These are phyloP conservation scores for Lasioglossum figueresi DNA, from an alignment of 2,888 invertebrate genomes.

Conservation along the genomic window DNA sequence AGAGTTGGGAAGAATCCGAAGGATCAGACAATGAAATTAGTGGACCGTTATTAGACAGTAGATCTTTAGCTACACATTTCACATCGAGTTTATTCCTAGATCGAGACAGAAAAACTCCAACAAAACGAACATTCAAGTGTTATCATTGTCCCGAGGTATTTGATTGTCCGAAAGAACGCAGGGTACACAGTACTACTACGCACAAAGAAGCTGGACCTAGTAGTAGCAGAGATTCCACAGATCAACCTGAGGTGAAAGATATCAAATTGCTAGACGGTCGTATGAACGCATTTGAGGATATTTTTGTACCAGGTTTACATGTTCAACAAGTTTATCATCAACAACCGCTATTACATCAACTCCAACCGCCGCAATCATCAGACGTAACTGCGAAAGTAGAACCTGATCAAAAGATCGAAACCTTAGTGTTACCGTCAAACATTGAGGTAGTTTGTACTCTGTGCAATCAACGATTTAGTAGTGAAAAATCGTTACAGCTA, in stretches of 20 bases:
- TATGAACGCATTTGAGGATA: slow-evolving; percentile 81
- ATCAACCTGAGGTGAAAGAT: slow-evolving; percentile 79
- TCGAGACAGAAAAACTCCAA: slow-evolving; percentile 82
- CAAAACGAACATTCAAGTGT: slow-evolving; percentile 85
- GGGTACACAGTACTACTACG: slow-evolving; percentile 86
- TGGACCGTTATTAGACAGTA: slow-evolving; percentile 81
- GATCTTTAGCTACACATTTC: slow-evolving; percentile 82
- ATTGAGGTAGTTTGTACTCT: slow-evolving; percentile 79
- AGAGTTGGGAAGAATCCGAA: slow-evolving; percentile 89
- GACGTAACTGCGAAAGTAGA: slow-evolving; percentile 74
- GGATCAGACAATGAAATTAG: slow-evolving; percentile 86
- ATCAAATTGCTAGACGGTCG: slow-evolving; percentile 81
- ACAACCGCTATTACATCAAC: slow-evolving; percentile 80
- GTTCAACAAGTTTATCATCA: slow-evolving; percentile 75
- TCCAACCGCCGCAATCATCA: slow-evolving; percentile 79
- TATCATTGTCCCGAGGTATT: slow-evolving; percentile 86
- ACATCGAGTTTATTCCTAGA: slow-evolving; percentile 82
- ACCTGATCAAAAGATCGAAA: slow-evolving; percentile 75
- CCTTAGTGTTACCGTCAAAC: slow-evolving; percentile 72
- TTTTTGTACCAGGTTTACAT: slow-evolving; percentile 80
- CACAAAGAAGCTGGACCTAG: slow-evolving; percentile 85
- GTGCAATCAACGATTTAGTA: slow-evolving; percentile 80
- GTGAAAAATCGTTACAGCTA: slow-evolving; percentile 79
- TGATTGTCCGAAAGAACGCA: slow-evolving; percentile 87
- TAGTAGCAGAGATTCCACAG: slow-evolving; percentile 74